These are phyloP conservation scores for Platycercus adscitus DNA, from an alignment of 2,113 vertebrate species.

Conservation along the genomic window DNA sequence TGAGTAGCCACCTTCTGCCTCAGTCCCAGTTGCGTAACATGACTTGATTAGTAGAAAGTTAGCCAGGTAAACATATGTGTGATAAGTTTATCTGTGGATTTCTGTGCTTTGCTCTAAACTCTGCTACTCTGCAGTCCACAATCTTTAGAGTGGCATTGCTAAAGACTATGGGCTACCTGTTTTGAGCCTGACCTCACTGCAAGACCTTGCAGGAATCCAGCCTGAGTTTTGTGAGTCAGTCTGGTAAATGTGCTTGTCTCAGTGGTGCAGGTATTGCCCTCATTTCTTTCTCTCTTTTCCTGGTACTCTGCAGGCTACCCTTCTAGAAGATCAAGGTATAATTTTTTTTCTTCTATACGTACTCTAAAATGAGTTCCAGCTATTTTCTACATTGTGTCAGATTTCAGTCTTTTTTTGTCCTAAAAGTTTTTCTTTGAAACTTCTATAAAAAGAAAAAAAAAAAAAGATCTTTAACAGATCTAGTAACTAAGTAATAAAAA, in stretches of 20 bases:
- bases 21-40: fast-evolving
- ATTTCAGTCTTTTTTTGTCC: not conserved
- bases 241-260: not conserved
- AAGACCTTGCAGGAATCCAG: not conserved
- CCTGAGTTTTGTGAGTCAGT: not conserved
- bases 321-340: not conserved
- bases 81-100: not conserved
- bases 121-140: not conserved
- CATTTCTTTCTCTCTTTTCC: not conserved
- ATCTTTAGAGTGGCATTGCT: not conserved
- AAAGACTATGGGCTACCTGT: not conserved
- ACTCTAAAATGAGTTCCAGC: not conserved
- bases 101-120: not conserved
- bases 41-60: not conserved
- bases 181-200: not conserved
- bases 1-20: not conserved
- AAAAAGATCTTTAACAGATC: not conserved
- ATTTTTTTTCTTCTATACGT: not conserved
- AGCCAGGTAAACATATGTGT: not conserved
- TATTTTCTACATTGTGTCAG: not conserved
- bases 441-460: not conserved
- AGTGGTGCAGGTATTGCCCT: not conserved
- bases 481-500: not conserved
- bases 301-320: not conserved
- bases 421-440: not conserved